Percentiles rank a stretch among this genome's conserved stretches.
Evolutionary conservation across 2,113 vertebrate genomes (phyloP).

Genomic region (Rhombomys opimus): DNA sequence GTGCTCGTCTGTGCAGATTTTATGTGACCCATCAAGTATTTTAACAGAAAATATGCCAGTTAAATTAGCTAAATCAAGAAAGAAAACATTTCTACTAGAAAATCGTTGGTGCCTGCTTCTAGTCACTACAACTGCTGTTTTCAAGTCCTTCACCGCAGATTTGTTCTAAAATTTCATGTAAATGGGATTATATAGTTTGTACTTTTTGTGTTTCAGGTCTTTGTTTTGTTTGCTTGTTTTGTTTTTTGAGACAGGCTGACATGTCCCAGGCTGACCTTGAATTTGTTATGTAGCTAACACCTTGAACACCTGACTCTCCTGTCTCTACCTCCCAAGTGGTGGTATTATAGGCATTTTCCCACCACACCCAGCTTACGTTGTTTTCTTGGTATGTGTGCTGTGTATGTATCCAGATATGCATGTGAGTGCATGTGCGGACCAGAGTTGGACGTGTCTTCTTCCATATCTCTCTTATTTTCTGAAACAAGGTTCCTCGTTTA

Average conservation of each 20-base stretch:
- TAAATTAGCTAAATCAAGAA: slow-evolving; percentile 14
- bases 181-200: neutral
- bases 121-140: neutral
- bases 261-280: neutral
- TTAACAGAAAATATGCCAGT: neutral
- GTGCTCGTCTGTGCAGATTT: neutral
- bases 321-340: neutral
- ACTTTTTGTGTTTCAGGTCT: neutral
- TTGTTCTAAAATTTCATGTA: neutral
- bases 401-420: neutral
- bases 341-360: neutral
- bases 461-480: too few species aligned
- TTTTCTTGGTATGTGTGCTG: neutral
- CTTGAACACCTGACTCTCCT: neutral
- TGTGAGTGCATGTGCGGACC: neutral
- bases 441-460: neutral
- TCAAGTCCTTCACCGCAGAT: neutral
- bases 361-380: neutral
- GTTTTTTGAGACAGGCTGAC: neutral
- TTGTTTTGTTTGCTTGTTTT: neutral
- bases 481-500: neutral
- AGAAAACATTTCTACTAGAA: neutral
- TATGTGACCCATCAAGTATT: neutral
- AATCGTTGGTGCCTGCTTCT: neutral
- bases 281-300: neutral